A percentile compares a stretch with the other conserved stretches of the same genome.
Conservation (phyloP, 2,797 vertebrate species). For the Propithecus deckenii region DNA sequence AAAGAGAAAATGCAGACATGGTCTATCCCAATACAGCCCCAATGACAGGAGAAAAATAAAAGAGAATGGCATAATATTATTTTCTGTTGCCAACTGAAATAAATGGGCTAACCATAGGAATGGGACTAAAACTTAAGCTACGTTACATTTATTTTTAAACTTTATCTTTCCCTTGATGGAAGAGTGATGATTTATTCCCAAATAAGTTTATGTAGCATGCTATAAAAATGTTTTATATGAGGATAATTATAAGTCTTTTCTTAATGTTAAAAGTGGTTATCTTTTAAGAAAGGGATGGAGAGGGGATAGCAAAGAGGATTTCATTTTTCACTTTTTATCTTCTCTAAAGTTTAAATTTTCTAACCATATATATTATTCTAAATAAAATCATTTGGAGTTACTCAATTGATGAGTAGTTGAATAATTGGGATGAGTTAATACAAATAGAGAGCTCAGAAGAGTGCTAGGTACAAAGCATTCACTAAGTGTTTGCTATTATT, state of each 20-base stretch:
- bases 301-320: neutral
- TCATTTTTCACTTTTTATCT: slow-evolving; percentile 10
- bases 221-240: slow-evolving; percentile 29
- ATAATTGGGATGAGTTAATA: neutral
- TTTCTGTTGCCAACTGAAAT: neutral
- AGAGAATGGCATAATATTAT: neutral
- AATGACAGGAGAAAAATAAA: neutral
- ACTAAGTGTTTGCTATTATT: neutral
- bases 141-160: slow-evolving; percentile 45
- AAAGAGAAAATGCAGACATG: neutral
- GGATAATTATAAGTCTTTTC: slow-evolving; percentile 7
- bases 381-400: neutral
- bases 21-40: neutral
- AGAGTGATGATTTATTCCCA: slow-evolving; percentile 43
- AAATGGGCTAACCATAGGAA: slow-evolving; percentile 13
- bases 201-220: neutral
- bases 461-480: neutral
- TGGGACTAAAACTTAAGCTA: slow-evolving; percentile 24
- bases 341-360: neutral
- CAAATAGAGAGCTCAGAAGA: neutral
- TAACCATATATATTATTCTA: neutral
- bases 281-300: neutral
- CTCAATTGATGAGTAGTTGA: neutral
- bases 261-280: neutral
- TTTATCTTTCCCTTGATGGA: slow-evolving; percentile 29